Conservation (phyloP, 2,797 vertebrate species). For the Hippopotamyrus pictus region DNA sequence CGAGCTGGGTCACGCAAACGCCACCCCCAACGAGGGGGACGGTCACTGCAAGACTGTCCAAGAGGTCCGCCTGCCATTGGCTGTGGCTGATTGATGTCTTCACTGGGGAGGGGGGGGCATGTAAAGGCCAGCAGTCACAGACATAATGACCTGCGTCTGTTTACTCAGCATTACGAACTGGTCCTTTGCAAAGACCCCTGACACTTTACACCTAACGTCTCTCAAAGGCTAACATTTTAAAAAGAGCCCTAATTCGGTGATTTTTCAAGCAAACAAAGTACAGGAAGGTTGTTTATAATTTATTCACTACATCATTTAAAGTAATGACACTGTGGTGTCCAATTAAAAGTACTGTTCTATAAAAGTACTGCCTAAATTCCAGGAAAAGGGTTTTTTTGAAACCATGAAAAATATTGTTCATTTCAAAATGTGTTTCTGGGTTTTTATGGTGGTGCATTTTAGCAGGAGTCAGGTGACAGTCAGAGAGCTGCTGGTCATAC, state of each 20-base stretch:
- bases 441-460: not conserved
- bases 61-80: not conserved
- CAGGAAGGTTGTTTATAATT: not conserved
- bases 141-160: constrained; percentile 11
- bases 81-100: constrained; percentile 11
- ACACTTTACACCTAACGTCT: not conserved
- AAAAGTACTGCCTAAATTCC: not conserved
- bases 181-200: not conserved
- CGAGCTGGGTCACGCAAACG: constrained; percentile 19
- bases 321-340: not conserved
- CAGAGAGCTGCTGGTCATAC: not conserved
- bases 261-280: not conserved
- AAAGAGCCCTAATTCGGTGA: not conserved
- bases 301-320: not conserved
- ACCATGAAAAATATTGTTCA: not conserved
- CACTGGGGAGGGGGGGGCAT: not conserved
- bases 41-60: not conserved
- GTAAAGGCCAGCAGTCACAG: not conserved
- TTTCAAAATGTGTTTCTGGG: not conserved
- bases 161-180: constrained; percentile 5
- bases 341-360: not conserved
- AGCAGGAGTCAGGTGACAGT: not conserved
- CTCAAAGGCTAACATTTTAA: not conserved
- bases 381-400: not conserved
- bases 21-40: not conserved